Evolutionary conservation across 1,140 invertebrate genomes (phyloP).

Genomic region (Samia ricini): DNA sequence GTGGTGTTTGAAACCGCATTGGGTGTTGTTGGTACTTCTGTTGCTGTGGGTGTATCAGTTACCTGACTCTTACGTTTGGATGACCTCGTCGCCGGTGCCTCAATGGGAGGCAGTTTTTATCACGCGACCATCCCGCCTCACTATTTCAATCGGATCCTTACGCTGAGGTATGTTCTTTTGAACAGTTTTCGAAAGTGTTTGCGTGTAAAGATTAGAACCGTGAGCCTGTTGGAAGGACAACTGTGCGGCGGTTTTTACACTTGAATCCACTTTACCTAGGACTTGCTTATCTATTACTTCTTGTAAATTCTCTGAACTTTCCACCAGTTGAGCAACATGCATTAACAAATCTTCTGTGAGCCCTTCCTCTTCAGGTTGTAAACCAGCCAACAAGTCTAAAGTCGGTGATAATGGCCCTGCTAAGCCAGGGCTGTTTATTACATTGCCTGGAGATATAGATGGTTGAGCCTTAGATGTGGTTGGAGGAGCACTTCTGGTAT

Average conservation of each 20-base stretch:
- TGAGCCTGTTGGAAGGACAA: slow-evolving; percentile 34
- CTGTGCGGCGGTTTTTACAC: slow-evolving; percentile 40
- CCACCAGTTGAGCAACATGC: slow-evolving; percentile 82
- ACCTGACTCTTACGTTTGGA: slow-evolving; percentile 54
- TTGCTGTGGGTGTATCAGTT: slow-evolving; percentile 22
- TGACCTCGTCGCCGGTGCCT: slow-evolving; percentile 78
- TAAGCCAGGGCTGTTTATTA: slow-evolving; percentile 61
- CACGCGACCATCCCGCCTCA: slow-evolving; percentile 83
- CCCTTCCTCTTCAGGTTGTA: slow-evolving; percentile 78
- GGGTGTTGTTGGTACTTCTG: neutral
- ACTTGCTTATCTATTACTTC: slow-evolving; percentile 83
- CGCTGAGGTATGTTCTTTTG: slow-evolving; percentile 37
- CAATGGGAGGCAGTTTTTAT: slow-evolving; percentile 88
- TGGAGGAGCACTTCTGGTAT: slow-evolving; percentile 37
- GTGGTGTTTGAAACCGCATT: slow-evolving; percentile 18
- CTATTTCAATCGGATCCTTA: slow-evolving; percentile 83
- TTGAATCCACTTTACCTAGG: slow-evolving; percentile 71
- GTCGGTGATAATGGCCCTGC: slow-evolving; percentile 70
- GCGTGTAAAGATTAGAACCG: slow-evolving; percentile 34
- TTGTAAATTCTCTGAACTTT: slow-evolving; percentile 82
- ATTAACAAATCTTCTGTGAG: slow-evolving; percentile 83
- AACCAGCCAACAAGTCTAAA: slow-evolving; percentile 66
- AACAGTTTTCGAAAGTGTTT: slow-evolving; percentile 42
- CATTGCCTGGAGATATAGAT: slow-evolving; percentile 69
- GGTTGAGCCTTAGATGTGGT: slow-evolving; percentile 59